Base-by-base conservation (phyloP, 2,888 invertebrate species). In the Andrena camellia region DNA sequence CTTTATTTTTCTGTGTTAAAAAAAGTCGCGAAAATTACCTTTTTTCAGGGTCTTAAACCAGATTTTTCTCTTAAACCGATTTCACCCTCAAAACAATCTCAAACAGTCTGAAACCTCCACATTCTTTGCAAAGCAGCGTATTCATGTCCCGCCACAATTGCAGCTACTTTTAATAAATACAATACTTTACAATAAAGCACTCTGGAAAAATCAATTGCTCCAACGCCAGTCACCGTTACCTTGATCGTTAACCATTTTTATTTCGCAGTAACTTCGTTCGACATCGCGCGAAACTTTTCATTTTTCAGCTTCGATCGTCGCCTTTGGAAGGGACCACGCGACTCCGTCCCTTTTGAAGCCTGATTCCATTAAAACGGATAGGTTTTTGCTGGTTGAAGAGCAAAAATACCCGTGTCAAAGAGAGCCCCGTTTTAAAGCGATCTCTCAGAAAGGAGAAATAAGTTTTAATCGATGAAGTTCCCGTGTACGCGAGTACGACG, bases 301-400 rank as follows among this genome's bases (percentile, higher is more conserved):
- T 33, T 73, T 73, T 70, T 69, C 69, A 64, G 20, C 26, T n/a
- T 66, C 64, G n/a, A 64, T 69, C 48, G 33, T 60, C 48, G 26
- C 48, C 59, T 42, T 54, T 26, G 50, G 3, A 50, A 26, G 67
- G 13, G 17, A n/a, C 50, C 31, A n/a, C 31, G 13, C 50, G 42
- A 52, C 26, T 67, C n/a, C 31, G 8, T 31, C 20, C 50, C 52
- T 66, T 60, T 78, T 62, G n/a, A 50, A 26, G 33, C 6, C 23
- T 48, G 54, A 81, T 78, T 75, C 63, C 63, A 70, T 81, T 52
- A 76, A 42, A 35, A 57, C 52, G 50, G 50, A 20, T 35, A 35
- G n/a, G 26, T 54, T 67, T 33, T 74, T 70, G 50, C 13, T 23
- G 17, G 54, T 10, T 17, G 31, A 57, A 57, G 59, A 60, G 60